Percentiles rank a stretch among this genome's conserved stretches.
phyloP scores from a whole-genome alignment of 2,888 invertebrate species.

The Entomobrya proxima region DNA sequence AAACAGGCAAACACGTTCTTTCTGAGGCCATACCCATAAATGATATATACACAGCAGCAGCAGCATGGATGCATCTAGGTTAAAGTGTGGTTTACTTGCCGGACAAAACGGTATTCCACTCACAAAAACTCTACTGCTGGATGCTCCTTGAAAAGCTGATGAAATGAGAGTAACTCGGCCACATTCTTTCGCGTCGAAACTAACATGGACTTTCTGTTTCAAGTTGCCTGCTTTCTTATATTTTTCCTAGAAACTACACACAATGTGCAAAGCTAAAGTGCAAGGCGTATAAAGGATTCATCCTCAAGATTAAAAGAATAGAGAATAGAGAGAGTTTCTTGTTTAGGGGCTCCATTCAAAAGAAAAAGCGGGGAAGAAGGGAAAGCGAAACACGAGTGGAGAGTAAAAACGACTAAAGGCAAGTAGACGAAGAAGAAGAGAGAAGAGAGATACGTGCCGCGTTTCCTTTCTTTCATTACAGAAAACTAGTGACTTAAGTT shows the following conservation, averaged over 20 bases:
- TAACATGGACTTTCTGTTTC: neutral
- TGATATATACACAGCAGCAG: too few relatives aligned
- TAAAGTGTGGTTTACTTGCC: conserved; percentile 21
- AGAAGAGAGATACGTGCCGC: conserved; percentile 60
- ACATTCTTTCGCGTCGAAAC: too few relatives aligned
- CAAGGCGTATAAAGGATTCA: conserved; percentile 24
- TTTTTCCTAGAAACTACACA: too few relatives aligned
- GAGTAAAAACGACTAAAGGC: neutral
- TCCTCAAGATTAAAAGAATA: conserved; percentile 50
- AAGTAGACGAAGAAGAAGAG: conserved; percentile 36
- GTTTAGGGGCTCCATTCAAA: conserved; percentile 35
- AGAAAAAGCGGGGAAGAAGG: neutral
- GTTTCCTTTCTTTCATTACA: conserved; percentile 50
- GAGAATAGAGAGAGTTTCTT: conserved; percentile 2
- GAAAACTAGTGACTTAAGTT: conserved; percentile 33
- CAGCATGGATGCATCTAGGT: neutral
- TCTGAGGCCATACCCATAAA: too few relatives aligned
- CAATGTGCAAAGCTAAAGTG: too few relatives aligned
- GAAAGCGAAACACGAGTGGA: conserved; percentile 18
- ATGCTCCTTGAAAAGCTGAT: conserved; percentile 11
- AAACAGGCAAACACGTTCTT: neutral
- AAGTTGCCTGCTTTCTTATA: too few relatives aligned
- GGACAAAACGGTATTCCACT: conserved; percentile 13
- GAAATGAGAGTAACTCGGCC: conserved; percentile 15
- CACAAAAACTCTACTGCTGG: neutral